Base-by-base conservation (phyloP, 2,888 invertebrate species). In the Aphodius granarius region DNA sequence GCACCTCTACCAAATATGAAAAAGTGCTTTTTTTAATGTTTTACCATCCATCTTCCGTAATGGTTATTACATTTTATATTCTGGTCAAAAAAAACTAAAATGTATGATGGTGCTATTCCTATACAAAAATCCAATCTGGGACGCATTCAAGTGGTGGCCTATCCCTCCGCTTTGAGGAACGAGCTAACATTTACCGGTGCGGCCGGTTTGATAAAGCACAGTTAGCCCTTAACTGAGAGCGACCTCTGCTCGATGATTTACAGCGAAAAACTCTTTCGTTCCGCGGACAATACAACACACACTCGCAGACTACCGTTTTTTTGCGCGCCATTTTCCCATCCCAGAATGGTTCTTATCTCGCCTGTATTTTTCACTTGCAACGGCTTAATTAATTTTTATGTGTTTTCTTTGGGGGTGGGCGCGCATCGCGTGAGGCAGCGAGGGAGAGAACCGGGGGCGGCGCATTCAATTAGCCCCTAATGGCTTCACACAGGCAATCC, bases 321-420 rank as follows among this genome's bases (percentile, higher is more conserved):
- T 43, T 13, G 43, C 9, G 43, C 43, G 4, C 43, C 43, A 13
- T 43, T 43, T 0, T 13, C 43, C 43, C 43, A 43, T 43, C 43
- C 43, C n/a, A 1, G 4, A 43, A 43, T 43, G 43, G 43, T 13
- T 43, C 43, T 43, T 43, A 43, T 43, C 43, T 43, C 43, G 43
- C 68, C 68, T 68, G 68, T 68, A 68, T 68, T 68, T 68, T 68
- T 68, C 68, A 68, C 68, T 22, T 22, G 68, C 68, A 68, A 68
- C 68, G 22, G 22, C 68, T 68, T 68, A 68, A 68, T 68, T 68
- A 68, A 68, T 68, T 68, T 68, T 22, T 68, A 68, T 22, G 68
- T 68, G 68, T 22, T 68, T 68, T 68, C 68, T 68, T 68, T 68
- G 18, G 20, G 68, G 17, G 17, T 68, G 18, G 20, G 68, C 13